Evolutionary conservation across 2,113 vertebrate species (phyloP).

Genomic region (Corynorhinus townsendii): DNA sequence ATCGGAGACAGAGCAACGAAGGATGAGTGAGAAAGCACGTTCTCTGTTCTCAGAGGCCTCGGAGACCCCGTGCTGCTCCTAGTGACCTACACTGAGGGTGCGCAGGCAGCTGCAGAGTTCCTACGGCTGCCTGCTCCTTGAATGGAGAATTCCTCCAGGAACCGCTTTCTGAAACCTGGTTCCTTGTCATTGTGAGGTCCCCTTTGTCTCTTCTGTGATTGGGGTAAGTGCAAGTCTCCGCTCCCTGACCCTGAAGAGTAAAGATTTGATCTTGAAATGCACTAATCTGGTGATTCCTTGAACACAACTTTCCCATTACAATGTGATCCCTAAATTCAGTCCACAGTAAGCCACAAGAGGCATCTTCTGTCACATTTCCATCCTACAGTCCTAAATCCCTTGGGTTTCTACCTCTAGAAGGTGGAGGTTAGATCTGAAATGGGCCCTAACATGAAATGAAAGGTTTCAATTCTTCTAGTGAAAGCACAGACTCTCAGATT

Average conservation of each 20-base stretch:
- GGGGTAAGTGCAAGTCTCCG: not conserved
- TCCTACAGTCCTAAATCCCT: not conserved
- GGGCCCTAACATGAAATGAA: not conserved
- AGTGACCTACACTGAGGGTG: not conserved
- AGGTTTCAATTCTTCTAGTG: not conserved
- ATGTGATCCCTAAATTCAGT: not conserved
- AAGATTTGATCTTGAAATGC: not conserved
- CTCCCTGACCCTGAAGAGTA: not conserved
- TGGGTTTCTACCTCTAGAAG: not conserved
- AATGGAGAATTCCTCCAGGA: not conserved
- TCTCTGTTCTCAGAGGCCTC: not conserved
- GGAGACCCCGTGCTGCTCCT: not conserved
- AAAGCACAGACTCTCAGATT: not conserved
- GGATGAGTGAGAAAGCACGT: not conserved
- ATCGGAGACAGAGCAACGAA: not conserved
- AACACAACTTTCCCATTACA: not conserved
- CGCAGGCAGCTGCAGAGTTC: not conserved
- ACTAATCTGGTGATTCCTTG: slow-evolving; percentile 6
- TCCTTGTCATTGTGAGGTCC: not conserved
- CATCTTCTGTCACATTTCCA: not conserved
- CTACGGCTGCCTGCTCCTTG: not conserved
- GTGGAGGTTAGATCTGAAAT: not conserved
- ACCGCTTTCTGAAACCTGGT: not conserved
- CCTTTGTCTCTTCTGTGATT: not conserved
- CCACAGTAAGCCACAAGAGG: not conserved